Evolutionary conservation across 2,888 invertebrate species (phyloP), one percentile per base, ranked within the genome.

Genomic region (Volucella bombylans): DNA sequence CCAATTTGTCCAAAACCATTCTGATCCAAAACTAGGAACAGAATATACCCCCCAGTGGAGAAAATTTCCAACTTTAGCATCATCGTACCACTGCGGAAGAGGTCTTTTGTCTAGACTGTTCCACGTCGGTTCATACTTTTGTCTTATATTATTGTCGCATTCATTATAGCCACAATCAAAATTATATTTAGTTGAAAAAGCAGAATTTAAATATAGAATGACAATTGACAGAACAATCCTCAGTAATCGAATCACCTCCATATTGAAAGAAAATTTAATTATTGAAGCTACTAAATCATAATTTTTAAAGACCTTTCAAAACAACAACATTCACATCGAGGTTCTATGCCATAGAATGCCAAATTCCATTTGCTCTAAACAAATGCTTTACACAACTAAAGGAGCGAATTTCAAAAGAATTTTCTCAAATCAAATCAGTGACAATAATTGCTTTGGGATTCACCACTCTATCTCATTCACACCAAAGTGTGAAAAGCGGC

Each of bases 1-100:
- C 97, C 97, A 98, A 88, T 95, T 92, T 18, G 91, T 92, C 98
- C 98, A 98, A 91, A 98, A 98, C 98, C 98, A 98, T 92, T 98
- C 98, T 0, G 95, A 94, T 0, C 95, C 94, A 91, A 95, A 96
- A 89, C 96, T 96, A 0, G 97, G 98, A 11, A 98, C 98, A 0
- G 97, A 95, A 89, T 95, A 98, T 0, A 98, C 96, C 0, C 98
- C 98, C 97, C 97, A 98, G 89, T 98, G 98, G 50, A 98, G 92
- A 89, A 98, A 98, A 88, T 98, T 97, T 2, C 98, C 98, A 86
- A 92, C 89, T 92, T 98, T 98, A 0, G 95, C 96, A 69, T 96
- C 93, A 89, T 98, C 98, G 90, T 96, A 98, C 98, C 98, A 98
- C 2, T 90, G 86, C 0, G 98, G 98, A 72, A 98, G 90, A 0